Conservation (phyloP, 2,888 invertebrate genomes). For the Eucera pruinosa region DNA sequence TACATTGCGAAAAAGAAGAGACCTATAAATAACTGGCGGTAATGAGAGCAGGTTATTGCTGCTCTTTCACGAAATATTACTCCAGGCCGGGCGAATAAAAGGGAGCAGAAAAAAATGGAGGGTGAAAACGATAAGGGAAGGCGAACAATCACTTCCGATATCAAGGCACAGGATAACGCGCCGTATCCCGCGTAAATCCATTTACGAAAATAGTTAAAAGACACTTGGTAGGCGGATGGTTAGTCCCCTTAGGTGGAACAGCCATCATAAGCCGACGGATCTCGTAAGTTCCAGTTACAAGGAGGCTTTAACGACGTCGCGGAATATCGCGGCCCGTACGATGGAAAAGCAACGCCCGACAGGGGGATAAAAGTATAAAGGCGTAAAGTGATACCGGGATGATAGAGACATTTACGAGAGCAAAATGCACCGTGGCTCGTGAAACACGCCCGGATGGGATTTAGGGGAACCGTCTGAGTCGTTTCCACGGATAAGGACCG, state of each 20-base stretch:
- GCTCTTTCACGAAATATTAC: slow-evolving; percentile 17
- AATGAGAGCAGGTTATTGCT: slow-evolving; percentile 16
- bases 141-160: slow-evolving; percentile 42
- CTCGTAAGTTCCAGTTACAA: slow-evolving; percentile 60
- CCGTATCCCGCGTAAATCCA: slow-evolving; percentile 46
- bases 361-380: slow-evolving; percentile 45
- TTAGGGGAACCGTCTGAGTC: slow-evolving; percentile 37
- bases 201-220: slow-evolving; percentile 60
- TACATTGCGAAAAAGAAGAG: neutral
- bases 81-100: neutral
- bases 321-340: slow-evolving; percentile 22
- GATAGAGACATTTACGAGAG: slow-evolving; percentile 57
- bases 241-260: slow-evolving; percentile 30
- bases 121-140: neutral
- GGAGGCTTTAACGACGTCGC: slow-evolving; percentile 57
- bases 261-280: slow-evolving; percentile 48
- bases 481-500: slow-evolving; percentile 21
- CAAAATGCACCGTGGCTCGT: slow-evolving; percentile 55
- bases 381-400: slow-evolving; percentile 54
- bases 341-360: slow-evolving; percentile 21
- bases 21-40: slow-evolving; percentile 13
- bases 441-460: slow-evolving; percentile 48
- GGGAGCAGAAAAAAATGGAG: neutral
- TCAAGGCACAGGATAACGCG: slow-evolving; percentile 20
- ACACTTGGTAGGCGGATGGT: slow-evolving; percentile 25